Percentiles rank a stretch among this genome's conserved stretches.
phyloP scores from a whole-genome alignment of 2,888 invertebrate genomes.

The Drosophila borborema region DNA sequence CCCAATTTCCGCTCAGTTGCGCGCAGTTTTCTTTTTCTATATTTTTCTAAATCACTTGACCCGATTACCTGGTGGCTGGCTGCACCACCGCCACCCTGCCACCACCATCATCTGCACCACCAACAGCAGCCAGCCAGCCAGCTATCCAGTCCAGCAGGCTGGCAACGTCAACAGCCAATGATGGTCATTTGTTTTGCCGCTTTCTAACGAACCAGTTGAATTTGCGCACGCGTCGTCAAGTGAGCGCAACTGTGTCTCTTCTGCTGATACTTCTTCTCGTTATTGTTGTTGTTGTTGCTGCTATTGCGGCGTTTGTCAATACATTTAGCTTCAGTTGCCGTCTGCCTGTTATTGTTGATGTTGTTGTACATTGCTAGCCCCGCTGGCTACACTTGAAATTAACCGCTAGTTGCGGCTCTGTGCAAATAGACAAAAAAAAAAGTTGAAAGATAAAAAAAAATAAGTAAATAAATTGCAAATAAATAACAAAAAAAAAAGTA shows the following conservation, averaged over 20 bases:
- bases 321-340: slow-evolving; percentile 28
- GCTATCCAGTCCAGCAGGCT: slow-evolving; percentile 26
- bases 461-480: not conserved
- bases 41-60: slow-evolving; percentile 78
- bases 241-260: slow-evolving; percentile 48
- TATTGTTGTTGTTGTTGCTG: slow-evolving; percentile 22
- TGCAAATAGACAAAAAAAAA: not conserved
- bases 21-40: slow-evolving; percentile 49
- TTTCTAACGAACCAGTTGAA: slow-evolving; percentile 81
- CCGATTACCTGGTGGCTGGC: slow-evolving; percentile 77
- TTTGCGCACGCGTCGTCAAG: slow-evolving; percentile 75
- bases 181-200: slow-evolving; percentile 79
- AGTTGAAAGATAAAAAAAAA: not conserved
- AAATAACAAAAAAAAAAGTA: slow-evolving; percentile 8
- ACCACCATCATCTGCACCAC: slow-evolving; percentile 19
- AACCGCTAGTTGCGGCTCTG: slow-evolving; percentile 26
- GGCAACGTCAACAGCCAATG: slow-evolving; percentile 48
- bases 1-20: slow-evolving; percentile 49
- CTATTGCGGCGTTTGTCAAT: slow-evolving; percentile 26
- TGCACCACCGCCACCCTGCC: slow-evolving; percentile 41
- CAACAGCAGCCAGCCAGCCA: slow-evolving; percentile 22
- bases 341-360: slow-evolving; percentile 28
- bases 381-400: slow-evolving; percentile 52
- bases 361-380: slow-evolving; percentile 23
- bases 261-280: slow-evolving; percentile 1